Percentiles rank a stretch among this genome's conserved stretches.
These are phyloP conservation scores for Girardinus metallicus DNA, from an alignment of 2,797 vertebrate genomes.

Conservation along the genomic window DNA sequence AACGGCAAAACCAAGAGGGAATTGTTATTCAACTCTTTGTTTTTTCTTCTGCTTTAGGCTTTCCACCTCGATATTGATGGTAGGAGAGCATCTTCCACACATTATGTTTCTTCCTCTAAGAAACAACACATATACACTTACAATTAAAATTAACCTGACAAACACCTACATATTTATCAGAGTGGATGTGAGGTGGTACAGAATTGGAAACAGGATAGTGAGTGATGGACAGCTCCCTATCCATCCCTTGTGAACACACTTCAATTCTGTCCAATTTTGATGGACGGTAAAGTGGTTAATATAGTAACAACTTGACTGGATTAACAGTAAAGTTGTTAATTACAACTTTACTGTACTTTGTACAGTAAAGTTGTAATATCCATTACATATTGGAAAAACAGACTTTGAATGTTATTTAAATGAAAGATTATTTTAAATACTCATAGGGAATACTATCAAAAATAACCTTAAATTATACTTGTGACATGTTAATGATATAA, in stretches of 20 bases:
- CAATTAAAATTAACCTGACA: neutral
- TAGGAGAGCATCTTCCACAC: slow-evolving; percentile 11
- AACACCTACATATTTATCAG: neutral
- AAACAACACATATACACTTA: neutral
- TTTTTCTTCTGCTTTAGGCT: slow-evolving; percentile 8
- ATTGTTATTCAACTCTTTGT: slow-evolving; percentile 40
- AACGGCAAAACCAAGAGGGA: slow-evolving; percentile 48
- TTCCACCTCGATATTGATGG: slow-evolving; percentile 10
- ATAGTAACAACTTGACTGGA: no score
- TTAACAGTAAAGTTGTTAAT: neutral
- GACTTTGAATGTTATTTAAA: neutral
- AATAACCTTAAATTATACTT: neutral
- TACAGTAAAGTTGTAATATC: no score
- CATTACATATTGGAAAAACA: neutral
- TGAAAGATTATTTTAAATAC: neutral
- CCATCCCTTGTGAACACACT: no score
- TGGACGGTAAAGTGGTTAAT: no score
- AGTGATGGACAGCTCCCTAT: no score
- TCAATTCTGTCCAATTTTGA: no score
- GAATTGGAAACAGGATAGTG: no score
- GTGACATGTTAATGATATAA: neutral
- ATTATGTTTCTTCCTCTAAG: slow-evolving; percentile 28
- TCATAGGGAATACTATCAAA: neutral
- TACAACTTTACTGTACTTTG: no score
- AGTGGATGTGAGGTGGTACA: neutral